Base-by-base conservation (phyloP, 2,888 invertebrate species). In the Gnatocerus cornutus region DNA sequence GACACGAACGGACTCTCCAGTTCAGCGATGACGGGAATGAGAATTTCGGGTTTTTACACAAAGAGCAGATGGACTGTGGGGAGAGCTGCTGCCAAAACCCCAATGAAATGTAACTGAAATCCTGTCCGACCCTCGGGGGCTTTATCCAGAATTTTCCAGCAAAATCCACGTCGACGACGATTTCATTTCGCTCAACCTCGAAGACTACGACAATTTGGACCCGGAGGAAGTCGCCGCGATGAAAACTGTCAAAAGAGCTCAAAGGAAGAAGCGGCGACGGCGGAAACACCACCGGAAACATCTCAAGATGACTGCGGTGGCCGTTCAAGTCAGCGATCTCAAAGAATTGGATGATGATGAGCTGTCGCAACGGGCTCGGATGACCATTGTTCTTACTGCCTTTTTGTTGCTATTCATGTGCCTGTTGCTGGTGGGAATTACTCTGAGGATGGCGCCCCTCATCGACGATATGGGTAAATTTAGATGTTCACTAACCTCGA, bases 391-490 rank as follows among this genome's bases (percentile, higher is more conserved):
- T 84, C 93, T 94, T 79, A 96, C 96, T 45, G 96, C 96, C 71
- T 94, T 94, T 81, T 87, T 96, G 72, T 87, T 97, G 74, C 90
- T 97, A 69, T 90, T 95, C 81, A 93, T 96, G 87, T 96, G 96
- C 85, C 89, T 97, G 78, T 88, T 97, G 74, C 87, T 97, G 69
- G 96, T 97, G 29, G 97, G 96, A 10, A 93, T 97, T 65, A 97
- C 97, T 3, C 87, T 97, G 29, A 88, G 96, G 73, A 96, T 97
- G 95, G 96, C 97, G 9, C 97, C 97, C 8, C 92, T 97, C 76
- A 97, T 97, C 80, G 97, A 97, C 83, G 96, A 96, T 81, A 94
- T 97, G 93, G 96, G 97, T 97, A 86, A 92, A 94, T 39, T 21
- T 39, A 27, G n/a, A 1, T 37, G 37, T 37, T 37, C 37, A 21